Evolutionary conservation across 2,113 vertebrate genomes (phyloP).

Genomic region (Gnathonemus echidnorhynchus): DNA sequence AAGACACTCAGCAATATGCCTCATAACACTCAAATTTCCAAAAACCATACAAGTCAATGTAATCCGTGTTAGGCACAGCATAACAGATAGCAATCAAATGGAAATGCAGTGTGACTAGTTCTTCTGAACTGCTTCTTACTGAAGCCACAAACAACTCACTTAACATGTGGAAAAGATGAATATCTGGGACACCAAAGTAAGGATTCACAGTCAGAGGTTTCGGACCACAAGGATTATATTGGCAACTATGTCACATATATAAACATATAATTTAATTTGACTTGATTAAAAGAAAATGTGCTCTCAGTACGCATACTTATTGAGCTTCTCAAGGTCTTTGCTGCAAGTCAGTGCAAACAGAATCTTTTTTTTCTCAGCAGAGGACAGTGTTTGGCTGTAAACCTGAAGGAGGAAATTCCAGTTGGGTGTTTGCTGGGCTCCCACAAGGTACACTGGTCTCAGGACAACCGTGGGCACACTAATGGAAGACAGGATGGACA

Average conservation of each 20-base stretch:
- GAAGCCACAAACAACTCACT: not conserved
- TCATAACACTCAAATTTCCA: not conserved
- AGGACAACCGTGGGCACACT: constrained; percentile 34
- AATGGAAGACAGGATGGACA: not conserved
- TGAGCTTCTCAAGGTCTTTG: constrained; percentile 29
- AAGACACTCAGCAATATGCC: not conserved
- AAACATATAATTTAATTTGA: not conserved
- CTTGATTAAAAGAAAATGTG: not conserved
- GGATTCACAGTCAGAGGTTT: not conserved
- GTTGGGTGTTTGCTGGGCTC: constrained; percentile 29
- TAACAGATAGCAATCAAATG: not conserved
- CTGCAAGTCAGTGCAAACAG: constrained; percentile 30
- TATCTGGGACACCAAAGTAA: not conserved
- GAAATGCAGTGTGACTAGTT: not conserved
- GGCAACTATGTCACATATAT: not conserved
- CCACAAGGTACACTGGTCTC: constrained; percentile 21
- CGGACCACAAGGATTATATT: not conserved
- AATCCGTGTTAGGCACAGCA: not conserved
- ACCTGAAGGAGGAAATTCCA: constrained; percentile 38
- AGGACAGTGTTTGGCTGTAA: constrained; percentile 28
- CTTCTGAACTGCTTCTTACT: not conserved
- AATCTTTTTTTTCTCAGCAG: constrained; percentile 35
- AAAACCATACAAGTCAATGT: not conserved
- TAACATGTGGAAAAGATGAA: not conserved
- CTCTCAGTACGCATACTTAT: constrained; percentile 22